Conservation (phyloP, 2,888 invertebrate genomes). For the Volucella bombylans region DNA sequence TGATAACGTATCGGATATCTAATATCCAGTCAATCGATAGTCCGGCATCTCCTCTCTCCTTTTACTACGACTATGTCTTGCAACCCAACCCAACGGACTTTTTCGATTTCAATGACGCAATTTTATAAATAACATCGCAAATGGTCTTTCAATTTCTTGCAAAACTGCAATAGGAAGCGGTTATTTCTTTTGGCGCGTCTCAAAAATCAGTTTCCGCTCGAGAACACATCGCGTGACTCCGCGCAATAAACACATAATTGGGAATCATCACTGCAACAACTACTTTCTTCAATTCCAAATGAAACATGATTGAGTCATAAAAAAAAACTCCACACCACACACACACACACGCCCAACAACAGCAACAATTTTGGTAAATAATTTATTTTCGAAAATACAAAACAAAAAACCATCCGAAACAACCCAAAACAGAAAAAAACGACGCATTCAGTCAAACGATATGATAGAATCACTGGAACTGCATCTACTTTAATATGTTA, state of each 20-base stretch:
- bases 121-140: not conserved
- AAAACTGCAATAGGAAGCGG: constrained; percentile 36
- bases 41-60: too few relatives aligned
- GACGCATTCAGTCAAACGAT: not conserved
- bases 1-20: too few relatives aligned
- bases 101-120: constrained; percentile 22
- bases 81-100: not conserved
- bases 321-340: constrained; percentile 1
- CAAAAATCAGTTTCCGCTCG: constrained; percentile 62
- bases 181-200: constrained; percentile 41
- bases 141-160: constrained; percentile 14
- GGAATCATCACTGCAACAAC: constrained; percentile 57
- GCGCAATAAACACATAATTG: constrained; percentile 41
- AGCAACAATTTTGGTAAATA: constrained; percentile 21
- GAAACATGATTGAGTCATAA: constrained; percentile 53
- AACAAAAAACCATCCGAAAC: not conserved
- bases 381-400: constrained; percentile 32
- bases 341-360: too few relatives aligned
- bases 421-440: too few relatives aligned
- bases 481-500: constrained; percentile 51
- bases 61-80: not conserved
- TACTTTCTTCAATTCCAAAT: constrained; percentile 51
- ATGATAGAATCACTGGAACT: constrained; percentile 37
- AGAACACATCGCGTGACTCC: constrained; percentile 66
- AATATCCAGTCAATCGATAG: too few relatives aligned